phyloP scores from a whole-genome alignment of 1,140 invertebrate genomes.

The Plectrocnemia conspersa region DNA sequence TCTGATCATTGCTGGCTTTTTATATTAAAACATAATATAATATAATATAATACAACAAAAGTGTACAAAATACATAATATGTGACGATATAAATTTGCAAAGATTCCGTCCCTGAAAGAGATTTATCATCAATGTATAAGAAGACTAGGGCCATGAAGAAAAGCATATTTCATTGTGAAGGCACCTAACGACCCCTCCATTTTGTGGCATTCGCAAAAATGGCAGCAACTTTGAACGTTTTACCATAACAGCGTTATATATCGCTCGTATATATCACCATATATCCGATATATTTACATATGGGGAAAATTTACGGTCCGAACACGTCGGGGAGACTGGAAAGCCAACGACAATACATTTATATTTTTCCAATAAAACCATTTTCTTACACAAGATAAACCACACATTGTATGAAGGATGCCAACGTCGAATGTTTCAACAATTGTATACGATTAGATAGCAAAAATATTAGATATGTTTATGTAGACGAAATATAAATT shows the following conservation, averaged over 20 bases:
- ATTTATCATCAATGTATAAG: constrained; percentile 14
- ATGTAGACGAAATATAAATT: too few species aligned
- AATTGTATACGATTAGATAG: too few species aligned
- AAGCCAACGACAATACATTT: neutral
- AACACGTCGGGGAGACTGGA: neutral
- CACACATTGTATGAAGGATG: too few species aligned
- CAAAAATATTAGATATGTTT: too few species aligned
- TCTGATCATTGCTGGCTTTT: too few species aligned
- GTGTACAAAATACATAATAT: neutral
- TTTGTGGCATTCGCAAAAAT: constrained; percentile 33
- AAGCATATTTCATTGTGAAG: constrained; percentile 29
- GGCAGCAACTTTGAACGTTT: constrained; percentile 22
- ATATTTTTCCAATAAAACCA: too few species aligned
- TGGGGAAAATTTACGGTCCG: constrained; percentile 22
- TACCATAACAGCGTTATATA: constrained; percentile 23
- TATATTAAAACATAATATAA: neutral
- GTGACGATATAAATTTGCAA: neutral
- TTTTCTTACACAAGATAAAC: too few species aligned
- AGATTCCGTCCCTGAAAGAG: constrained; percentile 16
- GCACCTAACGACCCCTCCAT: constrained; percentile 28
- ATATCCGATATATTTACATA: constrained; percentile 28
- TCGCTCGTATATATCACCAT: constrained; percentile 14
- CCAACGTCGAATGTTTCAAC: too few species aligned
- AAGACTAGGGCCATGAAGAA: constrained; percentile 25
- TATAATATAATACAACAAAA: neutral